Evolutionary conservation across 23 tunicate species (phyloP).

Genomic region (Oikopleura dioica): DNA sequence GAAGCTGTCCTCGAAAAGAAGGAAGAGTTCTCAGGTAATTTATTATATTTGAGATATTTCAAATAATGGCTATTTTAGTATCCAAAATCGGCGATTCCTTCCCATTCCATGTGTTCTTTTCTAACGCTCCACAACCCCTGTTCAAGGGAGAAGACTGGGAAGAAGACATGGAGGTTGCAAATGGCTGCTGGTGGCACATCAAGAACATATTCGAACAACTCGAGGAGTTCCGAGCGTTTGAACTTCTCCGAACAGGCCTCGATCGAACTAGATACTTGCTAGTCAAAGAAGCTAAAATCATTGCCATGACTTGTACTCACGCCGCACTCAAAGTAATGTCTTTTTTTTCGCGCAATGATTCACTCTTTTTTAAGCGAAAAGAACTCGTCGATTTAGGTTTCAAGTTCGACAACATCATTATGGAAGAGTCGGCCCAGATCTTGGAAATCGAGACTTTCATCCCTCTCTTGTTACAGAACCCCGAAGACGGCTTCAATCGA

Average conservation of each 20-base stretch:
- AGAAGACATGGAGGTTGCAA: conserved; percentile 62
- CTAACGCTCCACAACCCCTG: conserved; percentile 41
- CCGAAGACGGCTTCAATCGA: conserved; percentile 92
- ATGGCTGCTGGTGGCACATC: conserved; percentile 83
- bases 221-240: conserved; percentile 95
- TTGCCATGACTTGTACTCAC: conserved; percentile 99
- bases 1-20: neutral
- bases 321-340: no score
- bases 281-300: conserved; percentile 89
- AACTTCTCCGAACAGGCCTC: conserved; percentile 77
- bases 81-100: conserved; percentile 26
- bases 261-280: conserved; percentile 88
- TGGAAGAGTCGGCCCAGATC: conserved; percentile 99
- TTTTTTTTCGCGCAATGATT: no score
- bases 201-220: conserved; percentile 71
- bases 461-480: conserved; percentile 78
- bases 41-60: no score
- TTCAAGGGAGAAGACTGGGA: conserved; percentile 39
- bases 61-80: no score
- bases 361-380: no score
- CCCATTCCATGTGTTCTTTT: conserved; percentile 52
- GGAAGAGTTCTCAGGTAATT: neutral
- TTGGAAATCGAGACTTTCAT: conserved; percentile 96
- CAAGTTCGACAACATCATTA: conserved; percentile 81
- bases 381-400: conserved; percentile 72